These are phyloP conservation scores for Tenthredo mesomela DNA, from an alignment of 2,888 invertebrate species.

Conservation along the genomic window DNA sequence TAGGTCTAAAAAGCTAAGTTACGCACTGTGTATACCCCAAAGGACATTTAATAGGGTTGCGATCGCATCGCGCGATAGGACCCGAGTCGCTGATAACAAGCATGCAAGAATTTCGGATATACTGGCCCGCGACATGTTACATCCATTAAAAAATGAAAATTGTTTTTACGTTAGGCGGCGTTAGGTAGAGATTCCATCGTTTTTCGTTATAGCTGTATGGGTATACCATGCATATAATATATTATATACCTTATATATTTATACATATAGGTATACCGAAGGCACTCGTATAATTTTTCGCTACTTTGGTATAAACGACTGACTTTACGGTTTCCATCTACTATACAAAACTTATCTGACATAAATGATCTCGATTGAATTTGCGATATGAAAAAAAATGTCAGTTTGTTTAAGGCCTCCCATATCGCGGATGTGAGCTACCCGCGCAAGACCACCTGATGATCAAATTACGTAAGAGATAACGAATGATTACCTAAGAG, in stretches of 20 bases:
- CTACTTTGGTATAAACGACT: conserved; percentile 4
- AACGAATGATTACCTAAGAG: conserved; percentile 12
- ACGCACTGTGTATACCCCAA: conserved; percentile 30
- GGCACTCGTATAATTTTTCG: background rate
- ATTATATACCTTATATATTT: background rate
- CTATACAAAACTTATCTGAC: background rate
- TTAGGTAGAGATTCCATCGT: background rate
- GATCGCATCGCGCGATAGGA: conserved; percentile 38
- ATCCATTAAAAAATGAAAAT: conserved; percentile 52
- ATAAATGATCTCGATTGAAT: background rate
- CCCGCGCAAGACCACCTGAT: background rate
- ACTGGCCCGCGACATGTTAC: conserved; percentile 54
- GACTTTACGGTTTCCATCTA: background rate
- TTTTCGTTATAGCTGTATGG: background rate
- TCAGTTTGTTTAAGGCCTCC: background rate
- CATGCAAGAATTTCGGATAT: conserved; percentile 48
- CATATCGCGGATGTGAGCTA: background rate
- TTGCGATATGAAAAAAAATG: conserved; percentile 1
- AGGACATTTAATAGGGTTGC: conserved; percentile 41
- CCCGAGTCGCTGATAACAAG: conserved; percentile 40
- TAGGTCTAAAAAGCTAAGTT: background rate
- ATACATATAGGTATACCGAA: background rate
- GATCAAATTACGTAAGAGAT: conserved; percentile 11
- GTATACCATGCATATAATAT: background rate
- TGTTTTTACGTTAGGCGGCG: background rate